phyloP scores from a whole-genome alignment of 2,113 vertebrate species.

The Edolisoma coerulescens region DNA sequence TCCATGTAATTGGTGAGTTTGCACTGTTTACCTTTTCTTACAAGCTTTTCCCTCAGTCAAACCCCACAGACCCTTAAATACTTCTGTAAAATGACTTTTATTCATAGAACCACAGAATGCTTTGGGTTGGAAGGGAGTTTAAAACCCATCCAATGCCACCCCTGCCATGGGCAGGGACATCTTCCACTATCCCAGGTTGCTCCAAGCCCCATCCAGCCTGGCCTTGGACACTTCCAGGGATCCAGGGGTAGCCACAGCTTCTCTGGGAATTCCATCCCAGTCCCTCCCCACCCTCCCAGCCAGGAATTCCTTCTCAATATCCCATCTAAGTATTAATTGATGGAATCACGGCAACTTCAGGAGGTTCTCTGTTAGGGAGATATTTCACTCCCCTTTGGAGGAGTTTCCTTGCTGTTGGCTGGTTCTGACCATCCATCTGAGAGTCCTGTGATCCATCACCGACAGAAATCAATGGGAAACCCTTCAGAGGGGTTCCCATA shows the following conservation, averaged over 20 bases:
- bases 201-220: neutral
- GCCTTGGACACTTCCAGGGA: neutral
- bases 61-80: neutral
- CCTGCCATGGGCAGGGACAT: neutral
- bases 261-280: neutral
- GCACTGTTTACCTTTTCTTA: neutral
- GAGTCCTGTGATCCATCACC: neutral
- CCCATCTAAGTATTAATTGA: too few relatives aligned
- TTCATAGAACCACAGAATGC: neutral
- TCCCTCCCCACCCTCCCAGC: neutral
- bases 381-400: constrained; percentile 17
- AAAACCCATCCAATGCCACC: rapidly evolving
- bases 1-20: neutral
- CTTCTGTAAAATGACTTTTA: neutral
- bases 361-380: neutral
- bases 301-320: neutral
- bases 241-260: neutral
- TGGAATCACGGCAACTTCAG: neutral
- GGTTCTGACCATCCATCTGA: neutral
- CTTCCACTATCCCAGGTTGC: rapidly evolving
- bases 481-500: neutral
- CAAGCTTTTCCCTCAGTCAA: neutral
- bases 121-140: neutral
- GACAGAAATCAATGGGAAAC: constrained; percentile 36
- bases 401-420: neutral